A percentile compares a stretch with the other conserved stretches of the same genome.
Conservation (phyloP, 2,888 invertebrate species). For the Tachina fera region DNA sequence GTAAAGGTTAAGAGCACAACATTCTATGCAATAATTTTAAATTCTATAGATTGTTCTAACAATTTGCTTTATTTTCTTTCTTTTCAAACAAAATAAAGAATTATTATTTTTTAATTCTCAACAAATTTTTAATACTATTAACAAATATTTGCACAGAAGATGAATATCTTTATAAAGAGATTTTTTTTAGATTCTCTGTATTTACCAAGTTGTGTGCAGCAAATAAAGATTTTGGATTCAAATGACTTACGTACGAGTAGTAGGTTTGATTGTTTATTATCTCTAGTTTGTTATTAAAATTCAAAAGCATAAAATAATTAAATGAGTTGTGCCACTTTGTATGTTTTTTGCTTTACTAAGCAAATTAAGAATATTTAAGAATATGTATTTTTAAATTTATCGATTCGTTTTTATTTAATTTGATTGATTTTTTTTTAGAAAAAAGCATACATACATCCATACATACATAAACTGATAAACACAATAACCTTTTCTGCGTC, state of each 20-base stretch:
- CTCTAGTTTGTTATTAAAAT: no score
- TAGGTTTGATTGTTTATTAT: no score
- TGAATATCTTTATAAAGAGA: not conserved
- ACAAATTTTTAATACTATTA: slow-evolving; percentile 8
- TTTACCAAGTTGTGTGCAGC: not conserved
- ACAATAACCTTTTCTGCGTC: no score
- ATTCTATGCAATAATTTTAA: not conserved
- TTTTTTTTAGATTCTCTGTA: not conserved
- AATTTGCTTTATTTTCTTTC: slow-evolving; percentile 13
- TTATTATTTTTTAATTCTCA: not conserved
- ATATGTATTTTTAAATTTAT: no score
- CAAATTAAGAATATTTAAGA: no score
- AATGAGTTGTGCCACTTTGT: no score
- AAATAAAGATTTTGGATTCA: not conserved
- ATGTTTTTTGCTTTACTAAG: no score
- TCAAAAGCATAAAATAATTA: no score
- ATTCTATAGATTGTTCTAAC: not conserved
- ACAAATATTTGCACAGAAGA: slow-evolving; percentile 3
- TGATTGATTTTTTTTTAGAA: no score
- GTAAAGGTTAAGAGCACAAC: slow-evolving; percentile 52
- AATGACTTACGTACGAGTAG: not conserved
- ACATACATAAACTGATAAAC: no score
- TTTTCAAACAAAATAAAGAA: not conserved
- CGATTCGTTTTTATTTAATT: no score
- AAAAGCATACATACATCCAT: no score